Evolutionary conservation across 2,113 vertebrate species (phyloP).

Genomic region (Nothocercus nigrocapillus): DNA sequence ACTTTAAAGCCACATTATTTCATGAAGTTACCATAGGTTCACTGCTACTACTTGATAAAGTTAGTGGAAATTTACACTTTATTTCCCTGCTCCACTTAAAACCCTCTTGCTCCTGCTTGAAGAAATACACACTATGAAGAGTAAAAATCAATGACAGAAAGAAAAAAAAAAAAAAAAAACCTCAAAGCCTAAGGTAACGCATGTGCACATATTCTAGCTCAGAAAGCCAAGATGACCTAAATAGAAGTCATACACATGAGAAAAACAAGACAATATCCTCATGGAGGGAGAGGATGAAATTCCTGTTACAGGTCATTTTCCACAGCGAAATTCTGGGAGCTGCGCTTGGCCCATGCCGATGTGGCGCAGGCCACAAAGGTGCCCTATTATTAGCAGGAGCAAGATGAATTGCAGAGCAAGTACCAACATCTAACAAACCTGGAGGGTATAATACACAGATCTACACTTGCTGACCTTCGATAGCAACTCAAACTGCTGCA

Average conservation of each 20-base stretch:
- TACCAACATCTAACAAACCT: too few relatives aligned
- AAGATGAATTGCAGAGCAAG: neutral
- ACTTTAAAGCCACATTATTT: constrained; percentile 45
- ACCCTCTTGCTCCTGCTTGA: constrained; percentile 5
- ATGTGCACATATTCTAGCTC: neutral
- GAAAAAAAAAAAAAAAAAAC: neutral
- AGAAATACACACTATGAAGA: neutral
- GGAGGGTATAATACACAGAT: neutral
- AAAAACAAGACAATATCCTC: neutral
- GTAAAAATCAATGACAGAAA: neutral
- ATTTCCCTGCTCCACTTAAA: constrained; percentile 43
- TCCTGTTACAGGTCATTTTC: neutral
- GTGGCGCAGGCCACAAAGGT: neutral
- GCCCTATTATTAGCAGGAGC: accelerated
- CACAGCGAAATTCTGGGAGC: accelerated
- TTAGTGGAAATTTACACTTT: constrained; percentile 56
- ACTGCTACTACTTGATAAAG: neutral
- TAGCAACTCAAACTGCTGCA: constrained; percentile 29
- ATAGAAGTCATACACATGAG: neutral
- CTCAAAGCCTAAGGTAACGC: neutral
- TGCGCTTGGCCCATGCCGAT: neutral
- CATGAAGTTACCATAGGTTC: neutral
- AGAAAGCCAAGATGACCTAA: neutral
- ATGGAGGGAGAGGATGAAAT: neutral
- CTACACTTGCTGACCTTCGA: neutral